Evolutionary conservation across 2,888 invertebrate genomes (phyloP), one percentile per base, ranked within the genome.

Genomic region (Drosophila lacicola): DNA sequence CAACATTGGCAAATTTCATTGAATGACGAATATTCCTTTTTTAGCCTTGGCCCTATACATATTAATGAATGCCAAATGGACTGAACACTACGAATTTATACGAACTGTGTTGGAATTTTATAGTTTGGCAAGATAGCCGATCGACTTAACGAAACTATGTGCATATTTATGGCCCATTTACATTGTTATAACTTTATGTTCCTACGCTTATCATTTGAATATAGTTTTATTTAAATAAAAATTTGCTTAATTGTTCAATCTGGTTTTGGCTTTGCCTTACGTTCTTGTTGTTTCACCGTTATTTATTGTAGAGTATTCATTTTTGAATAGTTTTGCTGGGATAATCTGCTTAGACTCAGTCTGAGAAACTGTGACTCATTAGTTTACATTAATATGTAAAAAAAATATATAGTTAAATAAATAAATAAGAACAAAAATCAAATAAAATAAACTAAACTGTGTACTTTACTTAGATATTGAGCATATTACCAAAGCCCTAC

Each of bases 21-120:
- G 13, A 17, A 36, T 49, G 54, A 41, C 42, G 17, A 51, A 61
- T 49, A 44, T 46, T 47, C 13, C 6, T 11, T 13, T 47, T 47
- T 58, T 29, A 70, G 34, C 65, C 58, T 44, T 65, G 57, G 29
- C 58, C 75, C 63, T n/a, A 34, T 13, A 42, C 71, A 64, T 53
- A 64, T 51, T 74, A 34, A 74, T 74, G 42, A 61, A 42, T 47
- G 37, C 13, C 36, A 21, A 42, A 36, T 19, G 17, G 13, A 11
- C 19, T 19, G 8, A 41, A 68, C 39, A 54, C 53, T 47, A 41
- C 42, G 45, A 37, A 39, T 39, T 57, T 41, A 54, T 57, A 41
- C 49, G 33, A 51, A 49, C 19, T 46, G 2, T 21, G 14, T 66
- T 11, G 19, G 36, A 19, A 36, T 29, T 33, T 29, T 36, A 13